Conservation (phyloP, 2,888 invertebrate species). For the Mythimna albipuncta region DNA sequence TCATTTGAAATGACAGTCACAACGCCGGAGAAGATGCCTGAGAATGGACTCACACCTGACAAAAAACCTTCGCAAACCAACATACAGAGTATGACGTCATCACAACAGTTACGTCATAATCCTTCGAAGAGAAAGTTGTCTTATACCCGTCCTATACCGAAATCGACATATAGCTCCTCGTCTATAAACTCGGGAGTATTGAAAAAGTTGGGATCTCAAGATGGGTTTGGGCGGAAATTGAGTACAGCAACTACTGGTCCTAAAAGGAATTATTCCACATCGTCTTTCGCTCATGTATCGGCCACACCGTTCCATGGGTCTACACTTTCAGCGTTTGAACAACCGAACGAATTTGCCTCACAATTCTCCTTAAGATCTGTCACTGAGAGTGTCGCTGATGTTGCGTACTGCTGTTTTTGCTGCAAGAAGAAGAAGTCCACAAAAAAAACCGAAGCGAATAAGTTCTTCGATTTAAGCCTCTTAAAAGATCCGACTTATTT, state of each 20-base stretch:
- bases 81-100: slow-evolving; percentile 63
- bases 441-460: slow-evolving; percentile 85
- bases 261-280: slow-evolving; percentile 93
- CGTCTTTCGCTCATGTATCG: slow-evolving; percentile 95
- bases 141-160: slow-evolving; percentile 78
- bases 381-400: slow-evolving; percentile 90
- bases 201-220: slow-evolving; percentile 83
- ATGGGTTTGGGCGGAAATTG: slow-evolving; percentile 78
- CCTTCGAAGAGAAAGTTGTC: slow-evolving; percentile 83
- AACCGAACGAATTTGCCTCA: slow-evolving; percentile 94
- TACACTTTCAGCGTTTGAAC: slow-evolving; percentile 94
- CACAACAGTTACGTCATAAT: slow-evolving; percentile 76
- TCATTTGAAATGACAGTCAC: slow-evolving; percentile 67
- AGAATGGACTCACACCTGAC: slow-evolving; percentile 63
- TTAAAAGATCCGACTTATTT: slow-evolving; percentile 95
- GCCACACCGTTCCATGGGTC: slow-evolving; percentile 95
- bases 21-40: slow-evolving; percentile 66
- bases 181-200: slow-evolving; percentile 90
- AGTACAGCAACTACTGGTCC: slow-evolving; percentile 84
- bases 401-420: slow-evolving; percentile 85
- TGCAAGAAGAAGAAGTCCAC: slow-evolving; percentile 75
- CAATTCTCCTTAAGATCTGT: slow-evolving; percentile 94
- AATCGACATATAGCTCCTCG: slow-evolving; percentile 90
- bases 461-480: slow-evolving; percentile 94
- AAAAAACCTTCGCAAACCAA: slow-evolving; percentile 67